Evolutionary conservation across 2,797 vertebrate genomes (phyloP), one percentile per base, ranked within the genome.

Genomic region (Macrochelys suwanniensis): DNA sequence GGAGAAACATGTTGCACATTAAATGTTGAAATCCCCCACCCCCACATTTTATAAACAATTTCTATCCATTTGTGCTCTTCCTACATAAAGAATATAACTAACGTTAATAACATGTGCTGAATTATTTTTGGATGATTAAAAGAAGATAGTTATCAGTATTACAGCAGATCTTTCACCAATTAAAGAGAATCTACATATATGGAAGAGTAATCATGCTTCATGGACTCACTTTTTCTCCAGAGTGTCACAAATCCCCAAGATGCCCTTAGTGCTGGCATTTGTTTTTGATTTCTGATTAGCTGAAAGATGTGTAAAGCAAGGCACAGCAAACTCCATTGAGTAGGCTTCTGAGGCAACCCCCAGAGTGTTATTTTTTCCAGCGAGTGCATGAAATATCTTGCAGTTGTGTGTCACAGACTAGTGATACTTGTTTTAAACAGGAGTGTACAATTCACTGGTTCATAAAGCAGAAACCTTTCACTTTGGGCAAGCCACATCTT

Each of bases 401-500:
- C 3, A 0, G 88, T 77, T 65, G 80, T 0, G 0, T 77, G 83
- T 81, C 91, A 96, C 49, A 53, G 51, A 53, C 7, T 53, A 90
- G 89, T 42, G 2, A 88, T 82, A 53, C 80, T 92, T 94, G 84
- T 45, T 90, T 95, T 85, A 77, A 95, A 96, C 42, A 96, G 56
- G 95, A 96, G 89, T 83, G 94, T 1, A 95, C 49, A 84, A 88
- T 95, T 92, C 91, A 54, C 37, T 92, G 95, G 81, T 71, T 95
- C 91, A 85, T 57, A 86, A 95, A 94, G 79, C 56, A 96, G 79
- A 95, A 96, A 84, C 19, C 11, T 79, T 33, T 80, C 68, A 89
- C 51, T 59, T 4, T 50, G 45, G 0, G 61, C 50, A 96, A 81
- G 71, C 79, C 89, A 93, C 85, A 10, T 71, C 65, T 76, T 76